Evolutionary conservation across 2,888 invertebrate species (phyloP).

Genomic region (Gnatocerus cornutus): DNA sequence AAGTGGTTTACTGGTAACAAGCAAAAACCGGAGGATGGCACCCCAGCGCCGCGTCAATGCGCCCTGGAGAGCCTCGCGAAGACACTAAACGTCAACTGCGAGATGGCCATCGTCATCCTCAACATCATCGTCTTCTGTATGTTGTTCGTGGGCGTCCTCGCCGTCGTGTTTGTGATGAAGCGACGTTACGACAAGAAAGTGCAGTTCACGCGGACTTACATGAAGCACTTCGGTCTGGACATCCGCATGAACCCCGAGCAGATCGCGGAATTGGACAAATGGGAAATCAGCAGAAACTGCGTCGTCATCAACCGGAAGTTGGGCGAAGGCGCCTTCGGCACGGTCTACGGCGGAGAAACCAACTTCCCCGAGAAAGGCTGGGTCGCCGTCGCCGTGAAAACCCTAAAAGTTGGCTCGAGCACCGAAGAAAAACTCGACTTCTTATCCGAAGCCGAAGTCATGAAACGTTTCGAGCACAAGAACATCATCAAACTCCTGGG

Average conservation of each 20-base stretch:
- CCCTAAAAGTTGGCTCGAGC: slow-evolving; percentile 86
- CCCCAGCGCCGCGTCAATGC: slow-evolving; percentile 76
- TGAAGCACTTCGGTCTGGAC: slow-evolving; percentile 81
- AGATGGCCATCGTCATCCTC: slow-evolving; percentile 80
- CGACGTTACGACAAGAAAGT: slow-evolving; percentile 82
- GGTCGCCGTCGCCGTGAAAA: slow-evolving; percentile 92
- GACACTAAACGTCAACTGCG: slow-evolving; percentile 81
- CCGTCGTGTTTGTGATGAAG: slow-evolving; percentile 77
- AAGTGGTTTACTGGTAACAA: slow-evolving; percentile 79
- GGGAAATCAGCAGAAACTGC: slow-evolving; percentile 89
- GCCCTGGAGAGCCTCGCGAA: slow-evolving; percentile 80
- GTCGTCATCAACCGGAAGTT: slow-evolving; percentile 90
- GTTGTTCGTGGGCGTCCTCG: slow-evolving; percentile 73
- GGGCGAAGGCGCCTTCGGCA: slow-evolving; percentile 94
- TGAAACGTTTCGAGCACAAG: slow-evolving; percentile 93
- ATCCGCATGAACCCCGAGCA: slow-evolving; percentile 66
- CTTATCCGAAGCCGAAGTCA: slow-evolving; percentile 92
- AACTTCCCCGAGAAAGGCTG: slow-evolving; percentile 81
- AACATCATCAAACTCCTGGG: slow-evolving; percentile 90
- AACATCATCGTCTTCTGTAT: slow-evolving; percentile 77
- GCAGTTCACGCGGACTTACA: slow-evolving; percentile 78
- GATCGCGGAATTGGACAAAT: slow-evolving; percentile 80
- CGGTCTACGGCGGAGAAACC: slow-evolving; percentile 93
- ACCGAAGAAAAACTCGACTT: slow-evolving; percentile 93
- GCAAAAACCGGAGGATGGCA: slow-evolving; percentile 80